These are phyloP conservation scores for Philaenus spumarius DNA, from an alignment of 1,140 invertebrate species.

Conservation along the genomic window DNA sequence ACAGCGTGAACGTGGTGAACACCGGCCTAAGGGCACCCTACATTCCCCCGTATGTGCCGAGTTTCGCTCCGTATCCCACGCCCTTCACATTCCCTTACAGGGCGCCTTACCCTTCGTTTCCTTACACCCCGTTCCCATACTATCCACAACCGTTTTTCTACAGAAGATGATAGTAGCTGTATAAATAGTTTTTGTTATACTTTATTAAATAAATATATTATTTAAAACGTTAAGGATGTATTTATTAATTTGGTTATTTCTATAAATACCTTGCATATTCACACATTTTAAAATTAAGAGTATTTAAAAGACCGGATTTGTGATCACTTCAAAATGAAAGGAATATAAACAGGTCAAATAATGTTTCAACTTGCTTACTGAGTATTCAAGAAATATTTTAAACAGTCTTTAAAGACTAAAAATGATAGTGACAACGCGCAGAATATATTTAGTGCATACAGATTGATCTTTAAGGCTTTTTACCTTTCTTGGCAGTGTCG, in stretches of 20 bases:
- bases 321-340: no score
- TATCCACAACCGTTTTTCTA: neutral
- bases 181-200: neutral
- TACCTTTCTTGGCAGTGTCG: no score
- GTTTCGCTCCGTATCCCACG: conserved; percentile 21
- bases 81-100: conserved; percentile 28
- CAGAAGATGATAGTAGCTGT: neutral
- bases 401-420: no score
- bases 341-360: no score
- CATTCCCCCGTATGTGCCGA: conserved; percentile 28
- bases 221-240: neutral
- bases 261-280: neutral
- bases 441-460: no score
- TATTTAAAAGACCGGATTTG: no score
- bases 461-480: no score
- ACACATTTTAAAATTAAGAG: no score
- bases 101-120: conserved; percentile 12
- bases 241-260: neutral
- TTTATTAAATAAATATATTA: neutral
- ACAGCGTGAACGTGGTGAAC: conserved; percentile 32
- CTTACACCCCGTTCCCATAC: neutral
- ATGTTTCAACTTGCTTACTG: no score
- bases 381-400: no score
- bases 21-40: conserved; percentile 35
- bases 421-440: no score